Conservation (phyloP, 35 echinoderm and acorn worm genomes). For the Acanthaster planci region DNA sequence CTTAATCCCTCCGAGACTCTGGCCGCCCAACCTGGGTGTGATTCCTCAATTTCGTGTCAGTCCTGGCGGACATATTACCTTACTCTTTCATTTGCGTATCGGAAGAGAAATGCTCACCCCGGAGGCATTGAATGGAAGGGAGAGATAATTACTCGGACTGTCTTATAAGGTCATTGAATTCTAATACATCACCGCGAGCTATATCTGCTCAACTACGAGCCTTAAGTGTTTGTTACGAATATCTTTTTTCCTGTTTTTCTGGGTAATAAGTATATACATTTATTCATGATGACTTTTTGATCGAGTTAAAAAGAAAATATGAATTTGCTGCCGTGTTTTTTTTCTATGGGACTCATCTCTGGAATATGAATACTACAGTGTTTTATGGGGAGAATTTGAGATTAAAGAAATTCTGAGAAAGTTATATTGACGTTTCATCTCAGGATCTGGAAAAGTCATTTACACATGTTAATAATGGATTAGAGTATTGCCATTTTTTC, state of each 20-base stretch:
- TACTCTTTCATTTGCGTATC: slow-evolving; percentile 33
- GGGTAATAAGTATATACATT: neutral
- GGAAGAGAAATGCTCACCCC: slow-evolving; percentile 16
- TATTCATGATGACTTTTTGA: slow-evolving; percentile 24
- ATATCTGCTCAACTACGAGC: neutral
- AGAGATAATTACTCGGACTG: slow-evolving; percentile 22
- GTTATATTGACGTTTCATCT: too few relatives aligned
- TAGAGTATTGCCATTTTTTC: too few relatives aligned
- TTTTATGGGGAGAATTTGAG: too few relatives aligned
- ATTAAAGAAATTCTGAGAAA: too few relatives aligned
- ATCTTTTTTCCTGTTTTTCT: slow-evolving; percentile 15
- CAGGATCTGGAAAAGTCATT: too few relatives aligned
- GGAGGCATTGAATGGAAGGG: slow-evolving; percentile 14
- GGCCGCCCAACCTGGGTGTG: neutral
- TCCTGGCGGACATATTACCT: slow-evolving; percentile 35
- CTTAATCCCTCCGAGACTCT: slow-evolving; percentile 11
- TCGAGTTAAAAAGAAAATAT: neutral
- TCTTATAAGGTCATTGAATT: slow-evolving; percentile 34
- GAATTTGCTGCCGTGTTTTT: too few relatives aligned
- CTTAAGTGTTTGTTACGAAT: slow-evolving; percentile 20
- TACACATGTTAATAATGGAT: too few relatives aligned
- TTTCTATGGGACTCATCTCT: too few relatives aligned
- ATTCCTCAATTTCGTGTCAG: slow-evolving; percentile 29
- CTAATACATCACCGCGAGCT: slow-evolving; percentile 11
- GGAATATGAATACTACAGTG: too few relatives aligned